Percentiles rank a stretch among this genome's conserved stretches.
Evolutionary conservation across 2,797 vertebrate species (phyloP).

Genomic region (Melanotaenia trifasciata): DNA sequence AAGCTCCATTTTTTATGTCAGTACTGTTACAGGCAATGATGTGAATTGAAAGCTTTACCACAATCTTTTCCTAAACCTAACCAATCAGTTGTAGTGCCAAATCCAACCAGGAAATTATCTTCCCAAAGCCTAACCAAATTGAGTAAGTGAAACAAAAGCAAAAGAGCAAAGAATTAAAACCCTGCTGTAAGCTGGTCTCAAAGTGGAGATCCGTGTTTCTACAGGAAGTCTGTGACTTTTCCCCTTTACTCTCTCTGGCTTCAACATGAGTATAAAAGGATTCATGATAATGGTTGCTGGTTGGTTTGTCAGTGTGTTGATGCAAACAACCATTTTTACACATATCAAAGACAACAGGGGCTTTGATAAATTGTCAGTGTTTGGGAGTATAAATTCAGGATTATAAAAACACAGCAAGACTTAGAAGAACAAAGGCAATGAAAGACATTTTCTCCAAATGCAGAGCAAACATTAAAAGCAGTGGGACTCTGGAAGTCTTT

Average conservation of each 20-base stretch:
- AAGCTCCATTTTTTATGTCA: too few species aligned
- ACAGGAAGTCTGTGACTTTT: background rate
- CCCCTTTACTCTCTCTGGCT: too few species aligned
- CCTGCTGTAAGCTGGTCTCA: background rate
- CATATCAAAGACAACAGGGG: background rate
- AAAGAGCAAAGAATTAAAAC: background rate
- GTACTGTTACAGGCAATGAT: too few species aligned
- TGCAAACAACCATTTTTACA: background rate
- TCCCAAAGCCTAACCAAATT: background rate
- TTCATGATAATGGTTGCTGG: background rate
- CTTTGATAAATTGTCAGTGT: background rate
- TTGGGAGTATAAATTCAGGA: background rate
- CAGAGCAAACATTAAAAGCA: background rate
- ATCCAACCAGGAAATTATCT: background rate
- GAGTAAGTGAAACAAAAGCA: background rate
- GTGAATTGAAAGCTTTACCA: too few species aligned
- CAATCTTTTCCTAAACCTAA: too few species aligned
- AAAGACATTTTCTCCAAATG: background rate
- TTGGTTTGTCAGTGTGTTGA: background rate
- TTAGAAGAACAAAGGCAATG: background rate
- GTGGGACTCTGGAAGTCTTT: background rate
- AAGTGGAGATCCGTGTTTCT: background rate
- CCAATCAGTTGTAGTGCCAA: background rate
- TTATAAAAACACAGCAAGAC: background rate
- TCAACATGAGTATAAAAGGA: too few species aligned